phyloP scores from a whole-genome alignment of 2,113 vertebrate species.

The Thymallus thymallus region DNA sequence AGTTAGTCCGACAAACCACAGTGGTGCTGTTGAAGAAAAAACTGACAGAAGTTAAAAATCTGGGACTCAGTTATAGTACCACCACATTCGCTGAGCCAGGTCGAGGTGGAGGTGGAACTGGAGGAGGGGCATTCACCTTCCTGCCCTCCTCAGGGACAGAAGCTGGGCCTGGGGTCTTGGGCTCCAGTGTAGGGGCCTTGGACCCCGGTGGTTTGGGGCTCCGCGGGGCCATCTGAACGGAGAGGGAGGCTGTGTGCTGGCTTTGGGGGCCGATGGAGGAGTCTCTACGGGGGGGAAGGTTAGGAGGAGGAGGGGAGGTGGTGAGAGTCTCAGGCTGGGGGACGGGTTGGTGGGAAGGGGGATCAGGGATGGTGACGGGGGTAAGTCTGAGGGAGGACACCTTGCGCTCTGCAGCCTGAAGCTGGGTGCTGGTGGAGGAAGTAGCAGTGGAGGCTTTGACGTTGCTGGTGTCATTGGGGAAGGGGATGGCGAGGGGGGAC shows the following conservation, averaged over 20 bases:
- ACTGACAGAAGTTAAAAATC: neutral
- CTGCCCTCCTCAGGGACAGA: slow-evolving; percentile 46
- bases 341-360: slow-evolving; percentile 61
- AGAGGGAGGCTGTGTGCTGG: slow-evolving; percentile 79
- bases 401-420: slow-evolving; percentile 77
- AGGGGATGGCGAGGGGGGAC: slow-evolving; percentile 34
- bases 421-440: slow-evolving; percentile 63
- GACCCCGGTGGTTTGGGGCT: slow-evolving; percentile 59
- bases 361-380: slow-evolving; percentile 74
- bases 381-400: slow-evolving; percentile 85
- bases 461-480: slow-evolving; percentile 11
- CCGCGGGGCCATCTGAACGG: slow-evolving; percentile 78
- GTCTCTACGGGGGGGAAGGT: slow-evolving; percentile 32
- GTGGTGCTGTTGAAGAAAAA: neutral
- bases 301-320: slow-evolving; percentile 8
- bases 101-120: slow-evolving; percentile 70
- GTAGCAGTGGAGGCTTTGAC: slow-evolving; percentile 23
- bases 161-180: slow-evolving; percentile 36
- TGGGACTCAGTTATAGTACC: slow-evolving; percentile 62
- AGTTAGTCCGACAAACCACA: slow-evolving; percentile 22
- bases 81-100: slow-evolving; percentile 62
- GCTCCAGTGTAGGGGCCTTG: slow-evolving; percentile 28
- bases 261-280: slow-evolving; percentile 37
- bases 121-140: slow-evolving; percentile 45
- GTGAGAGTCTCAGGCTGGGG: slow-evolving; percentile 47